Conservation (phyloP, 2,113 vertebrate species). For the Thinocorus orbignyianus region DNA sequence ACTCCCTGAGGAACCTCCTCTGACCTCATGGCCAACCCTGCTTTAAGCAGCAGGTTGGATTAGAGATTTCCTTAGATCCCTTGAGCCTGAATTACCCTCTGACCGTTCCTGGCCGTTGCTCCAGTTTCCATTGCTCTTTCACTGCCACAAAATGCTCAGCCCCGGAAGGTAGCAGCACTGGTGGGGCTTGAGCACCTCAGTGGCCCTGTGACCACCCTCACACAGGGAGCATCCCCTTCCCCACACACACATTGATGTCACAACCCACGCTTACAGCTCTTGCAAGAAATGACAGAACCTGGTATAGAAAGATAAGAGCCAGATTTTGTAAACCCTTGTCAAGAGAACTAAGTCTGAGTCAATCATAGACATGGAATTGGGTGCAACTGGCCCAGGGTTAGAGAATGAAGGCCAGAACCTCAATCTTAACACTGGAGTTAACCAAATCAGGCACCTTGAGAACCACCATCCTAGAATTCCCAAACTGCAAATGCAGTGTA, state of each 20-base stretch:
- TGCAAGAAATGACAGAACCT: neutral
- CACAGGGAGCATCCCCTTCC: neutral
- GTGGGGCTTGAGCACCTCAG: neutral
- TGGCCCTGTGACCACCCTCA: neutral
- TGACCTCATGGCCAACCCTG: neutral
- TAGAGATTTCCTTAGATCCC: neutral
- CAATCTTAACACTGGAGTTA: neutral
- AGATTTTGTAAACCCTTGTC: neutral
- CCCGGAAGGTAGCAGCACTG: neutral
- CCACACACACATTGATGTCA: neutral
- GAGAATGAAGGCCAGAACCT: neutral
- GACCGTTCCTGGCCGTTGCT: neutral
- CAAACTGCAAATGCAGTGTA: neutral
- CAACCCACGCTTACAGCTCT: fast-evolving
- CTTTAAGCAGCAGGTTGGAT: neutral
- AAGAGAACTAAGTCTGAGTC: neutral
- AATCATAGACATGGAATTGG: neutral
- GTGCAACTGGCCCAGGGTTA: neutral
- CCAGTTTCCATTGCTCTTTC: neutral
- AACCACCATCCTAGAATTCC: neutral
- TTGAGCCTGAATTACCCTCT: neutral
- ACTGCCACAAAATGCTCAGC: neutral
- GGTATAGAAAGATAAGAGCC: neutral
- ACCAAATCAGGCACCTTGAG: neutral
- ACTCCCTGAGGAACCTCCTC: neutral